A percentile compares a stretch with the other conserved stretches of the same genome.
Conservation (phyloP, 2,797 vertebrate species). For the Rhadinocentrus ornatus region DNA sequence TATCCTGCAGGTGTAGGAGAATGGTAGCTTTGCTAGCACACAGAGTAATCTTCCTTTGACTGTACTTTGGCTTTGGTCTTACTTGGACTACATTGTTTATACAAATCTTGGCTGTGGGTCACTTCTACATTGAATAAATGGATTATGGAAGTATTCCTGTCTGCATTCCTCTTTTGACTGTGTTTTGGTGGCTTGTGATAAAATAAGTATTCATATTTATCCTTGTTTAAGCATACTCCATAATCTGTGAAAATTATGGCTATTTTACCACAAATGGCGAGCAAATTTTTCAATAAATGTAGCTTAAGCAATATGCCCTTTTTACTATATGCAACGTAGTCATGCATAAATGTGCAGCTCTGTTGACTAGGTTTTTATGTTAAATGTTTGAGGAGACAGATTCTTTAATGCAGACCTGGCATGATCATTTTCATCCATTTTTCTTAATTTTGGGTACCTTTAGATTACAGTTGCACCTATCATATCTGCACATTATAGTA, state of each 20-base stretch:
- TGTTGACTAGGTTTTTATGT: constrained; percentile 10
- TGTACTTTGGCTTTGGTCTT: constrained; percentile 23
- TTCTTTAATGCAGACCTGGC: too few species aligned
- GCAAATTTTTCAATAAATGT: background rate
- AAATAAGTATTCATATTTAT: constrained; percentile 16
- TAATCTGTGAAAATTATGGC: constrained; percentile 18
- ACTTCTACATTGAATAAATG: constrained; percentile 33
- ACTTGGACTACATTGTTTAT: constrained; percentile 55
- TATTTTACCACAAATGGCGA: background rate
- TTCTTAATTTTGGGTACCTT: background rate
- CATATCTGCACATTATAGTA: background rate
- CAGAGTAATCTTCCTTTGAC: constrained; percentile 35
- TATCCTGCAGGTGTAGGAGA: constrained; percentile 40
- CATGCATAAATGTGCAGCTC: background rate
- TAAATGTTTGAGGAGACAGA: background rate
- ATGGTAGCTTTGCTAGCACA: constrained; percentile 32
- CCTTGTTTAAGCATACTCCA: constrained; percentile 2
- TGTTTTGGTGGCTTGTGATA: constrained; percentile 25
- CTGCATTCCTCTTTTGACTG: constrained; percentile 3
- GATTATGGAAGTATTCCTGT: constrained; percentile 17
- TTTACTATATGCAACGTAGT: constrained; percentile 6
- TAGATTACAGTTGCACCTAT: background rate
- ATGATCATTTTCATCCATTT: background rate
- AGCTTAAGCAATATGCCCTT: background rate
- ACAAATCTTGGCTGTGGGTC: constrained; percentile 11